Evolutionary conservation across 2,888 invertebrate genomes (phyloP).

Genomic region (Eupithecia vulgata): DNA sequence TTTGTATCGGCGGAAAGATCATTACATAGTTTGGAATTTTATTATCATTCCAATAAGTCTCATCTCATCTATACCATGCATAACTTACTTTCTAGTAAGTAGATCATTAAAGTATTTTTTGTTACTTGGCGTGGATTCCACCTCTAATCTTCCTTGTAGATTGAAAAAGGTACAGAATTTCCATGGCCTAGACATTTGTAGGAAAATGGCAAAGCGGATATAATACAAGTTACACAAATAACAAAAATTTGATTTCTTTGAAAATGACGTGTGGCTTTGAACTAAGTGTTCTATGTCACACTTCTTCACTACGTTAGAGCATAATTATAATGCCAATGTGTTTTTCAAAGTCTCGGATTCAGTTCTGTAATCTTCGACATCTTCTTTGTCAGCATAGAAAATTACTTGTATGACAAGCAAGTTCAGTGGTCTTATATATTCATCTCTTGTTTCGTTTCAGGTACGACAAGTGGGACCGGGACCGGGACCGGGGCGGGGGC

Average conservation of each 20-base stretch:
- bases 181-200: neutral
- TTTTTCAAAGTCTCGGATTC: neutral
- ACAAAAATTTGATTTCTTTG: neutral
- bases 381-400: neutral
- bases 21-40: neutral
- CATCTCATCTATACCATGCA: neutral
- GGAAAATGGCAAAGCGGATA: neutral
- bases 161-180: neutral
- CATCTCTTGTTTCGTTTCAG: slow-evolving; percentile 62
- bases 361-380: neutral
- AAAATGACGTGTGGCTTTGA: neutral
- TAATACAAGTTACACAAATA: neutral
- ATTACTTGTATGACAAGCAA: neutral
- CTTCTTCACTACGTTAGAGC: neutral
- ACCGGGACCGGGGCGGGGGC: slow-evolving; percentile 70
- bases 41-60: neutral
- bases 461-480: slow-evolving; percentile 83
- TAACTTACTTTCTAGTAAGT: neutral
- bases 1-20: neutral
- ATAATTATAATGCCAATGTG: too few species aligned
- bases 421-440: neutral
- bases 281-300: neutral
- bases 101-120: neutral
- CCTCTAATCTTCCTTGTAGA: neutral
- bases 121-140: neutral